Evolutionary conservation across 2,888 invertebrate genomes (phyloP).

Genomic region (Brachycybe producta): DNA sequence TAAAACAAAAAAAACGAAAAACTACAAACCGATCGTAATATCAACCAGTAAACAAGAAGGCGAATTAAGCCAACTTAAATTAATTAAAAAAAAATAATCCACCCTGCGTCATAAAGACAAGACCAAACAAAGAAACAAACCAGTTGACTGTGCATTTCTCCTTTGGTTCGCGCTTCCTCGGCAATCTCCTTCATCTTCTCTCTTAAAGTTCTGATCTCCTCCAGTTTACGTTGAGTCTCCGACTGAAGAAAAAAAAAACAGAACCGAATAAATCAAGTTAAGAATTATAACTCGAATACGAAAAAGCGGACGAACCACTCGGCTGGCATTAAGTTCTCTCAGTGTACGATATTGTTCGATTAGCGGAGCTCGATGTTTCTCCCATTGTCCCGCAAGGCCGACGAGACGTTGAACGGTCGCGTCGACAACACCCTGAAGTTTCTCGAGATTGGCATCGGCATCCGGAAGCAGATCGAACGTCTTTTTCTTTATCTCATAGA

Average conservation of each 20-base stretch:
- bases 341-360: slow-evolving; percentile 44
- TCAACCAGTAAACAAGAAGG: slow-evolving; percentile 3
- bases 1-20: not conserved
- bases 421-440: slow-evolving; percentile 38
- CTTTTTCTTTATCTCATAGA: slow-evolving; percentile 33
- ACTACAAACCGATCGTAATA: not conserved
- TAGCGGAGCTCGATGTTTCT: slow-evolving; percentile 52
- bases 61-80: too few species aligned
- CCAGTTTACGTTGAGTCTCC: slow-evolving; percentile 42
- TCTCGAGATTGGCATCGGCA: slow-evolving; percentile 37
- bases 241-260: slow-evolving; percentile 33
- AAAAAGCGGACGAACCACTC: slow-evolving; percentile 31
- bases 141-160: slow-evolving; percentile 42
- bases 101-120: slow-evolving; percentile 11
- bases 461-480: slow-evolving; percentile 51
- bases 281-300: not conserved
- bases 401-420: slow-evolving; percentile 48
- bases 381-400: slow-evolving; percentile 56
- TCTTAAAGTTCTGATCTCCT: slow-evolving; percentile 41
- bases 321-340: slow-evolving; percentile 31
- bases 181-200: slow-evolving; percentile 48
- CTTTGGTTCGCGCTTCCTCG: slow-evolving; percentile 42
- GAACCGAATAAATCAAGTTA: not conserved
- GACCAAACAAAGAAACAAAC: slow-evolving; percentile 20
- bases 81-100: not conserved